Base-by-base conservation (phyloP, 1,140 invertebrate genomes). In the Pachypsylla venusta region DNA sequence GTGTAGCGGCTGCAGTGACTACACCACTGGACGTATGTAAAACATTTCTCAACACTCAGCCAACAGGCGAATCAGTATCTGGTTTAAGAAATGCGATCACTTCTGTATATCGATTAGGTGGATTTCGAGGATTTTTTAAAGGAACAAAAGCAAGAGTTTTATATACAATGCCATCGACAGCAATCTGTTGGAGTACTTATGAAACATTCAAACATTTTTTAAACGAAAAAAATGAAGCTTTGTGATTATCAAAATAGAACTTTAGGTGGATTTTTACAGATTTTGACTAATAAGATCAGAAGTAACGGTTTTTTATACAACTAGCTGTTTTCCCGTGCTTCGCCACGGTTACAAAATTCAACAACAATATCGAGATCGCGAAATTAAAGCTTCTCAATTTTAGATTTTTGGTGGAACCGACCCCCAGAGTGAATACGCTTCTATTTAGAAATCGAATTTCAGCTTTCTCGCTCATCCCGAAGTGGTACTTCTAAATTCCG, bases 1-100 rank as follows among this genome's bases (percentile, higher is more conserved):
- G 89, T 10, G 72, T 93, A 22, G 93, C 95, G 1, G 89, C 95
- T 28, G 89, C 91, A 7, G 74, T 85, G 25, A 99, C 96, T n/a
- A 99, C 93, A 48, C 96, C 96, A n/a, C 73, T 99, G 22, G 96
- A 99, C 75, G 96, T 99, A 54, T 94, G 95, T 69, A 99, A 99
- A 76, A 99, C 96, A 1, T 75, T 98, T 56, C 76, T 99, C 28
- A 99, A 99, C 75, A 99, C 96, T 73, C 94, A 80, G 48, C 87
- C 93, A 70, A 76, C 77, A 2, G 77, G 75, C 39, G 22, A 53
- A 13, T 60, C 55, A 54, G 60, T 66, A 1, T 55, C 39, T 16
- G 87, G 87, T 24, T 76, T 93, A 72, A 61, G 77, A 10, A 78
- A 85, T 61, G 87, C 88, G n/a, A 76, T 83, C 60, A 75, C 68